Conservation (phyloP, 2,888 invertebrate genomes). For the Tanytarsus gracilentus region DNA sequence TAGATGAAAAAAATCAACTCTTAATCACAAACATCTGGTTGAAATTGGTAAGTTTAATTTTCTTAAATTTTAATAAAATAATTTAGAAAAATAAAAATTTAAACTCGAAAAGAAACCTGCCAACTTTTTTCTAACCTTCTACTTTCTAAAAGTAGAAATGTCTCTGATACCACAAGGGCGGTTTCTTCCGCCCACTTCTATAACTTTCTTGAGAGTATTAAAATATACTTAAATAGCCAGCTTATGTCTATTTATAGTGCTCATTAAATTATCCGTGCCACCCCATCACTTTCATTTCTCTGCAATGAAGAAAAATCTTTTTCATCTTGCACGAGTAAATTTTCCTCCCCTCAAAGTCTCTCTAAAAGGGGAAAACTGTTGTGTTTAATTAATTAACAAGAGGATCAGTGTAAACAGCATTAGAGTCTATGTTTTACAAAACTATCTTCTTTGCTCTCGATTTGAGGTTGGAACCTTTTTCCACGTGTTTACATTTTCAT, state of each 20-base stretch:
- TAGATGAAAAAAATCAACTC: constrained; percentile 79
- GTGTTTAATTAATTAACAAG: constrained; percentile 16
- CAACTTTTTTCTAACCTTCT: too few species aligned
- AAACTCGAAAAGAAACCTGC: background rate
- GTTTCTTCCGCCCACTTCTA: too few species aligned
- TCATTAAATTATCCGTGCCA: too few species aligned
- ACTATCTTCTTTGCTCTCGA: background rate
- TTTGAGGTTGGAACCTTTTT: background rate
- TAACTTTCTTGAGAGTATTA: too few species aligned
- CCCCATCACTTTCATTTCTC: background rate
- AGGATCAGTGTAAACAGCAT: constrained; percentile 13
- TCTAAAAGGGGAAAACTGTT: background rate
- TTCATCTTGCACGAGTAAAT: too few species aligned
- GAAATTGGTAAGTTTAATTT: constrained; percentile 41
- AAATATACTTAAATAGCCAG: too few species aligned
- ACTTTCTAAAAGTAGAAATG: too few species aligned
- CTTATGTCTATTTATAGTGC: too few species aligned
- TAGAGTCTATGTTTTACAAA: background rate
- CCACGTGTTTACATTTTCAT: constrained; percentile 3
- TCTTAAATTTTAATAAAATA: background rate
- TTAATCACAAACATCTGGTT: constrained; percentile 67
- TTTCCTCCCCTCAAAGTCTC: background rate
- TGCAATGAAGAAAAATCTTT: too few species aligned
- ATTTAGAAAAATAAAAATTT: background rate
- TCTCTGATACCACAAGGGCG: too few species aligned